phyloP scores from a whole-genome alignment of 1,140 invertebrate species.

The Hestina assimilis region DNA sequence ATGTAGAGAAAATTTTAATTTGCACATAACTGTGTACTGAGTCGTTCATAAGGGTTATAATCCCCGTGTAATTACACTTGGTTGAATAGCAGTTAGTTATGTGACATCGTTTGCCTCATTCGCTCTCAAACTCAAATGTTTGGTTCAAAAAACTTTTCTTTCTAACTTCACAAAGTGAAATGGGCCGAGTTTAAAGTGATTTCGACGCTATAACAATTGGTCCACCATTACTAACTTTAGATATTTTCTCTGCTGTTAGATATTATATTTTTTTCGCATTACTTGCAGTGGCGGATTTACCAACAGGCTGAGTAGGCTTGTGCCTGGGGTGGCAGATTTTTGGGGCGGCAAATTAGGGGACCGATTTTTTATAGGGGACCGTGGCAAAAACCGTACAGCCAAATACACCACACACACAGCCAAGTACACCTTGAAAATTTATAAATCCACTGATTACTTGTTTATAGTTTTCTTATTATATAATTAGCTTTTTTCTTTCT shows the following conservation, averaged over 20 bases:
- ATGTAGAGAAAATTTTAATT: not conserved
- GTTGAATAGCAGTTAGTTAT: not conserved
- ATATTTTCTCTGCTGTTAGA: not conserved
- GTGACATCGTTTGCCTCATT: not conserved
- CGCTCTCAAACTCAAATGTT: not conserved
- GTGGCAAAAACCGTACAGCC: no score
- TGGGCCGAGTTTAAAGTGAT: not conserved
- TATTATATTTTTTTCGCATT: not conserved
- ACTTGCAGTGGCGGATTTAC: no score
- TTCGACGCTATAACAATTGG: not conserved
- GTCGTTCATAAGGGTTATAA: not conserved
- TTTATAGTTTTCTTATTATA: no score
- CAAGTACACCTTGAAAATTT: no score
- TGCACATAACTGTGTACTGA: conserved; percentile 2
- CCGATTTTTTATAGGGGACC: no score
- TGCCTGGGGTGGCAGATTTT: no score
- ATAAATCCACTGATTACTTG: no score
- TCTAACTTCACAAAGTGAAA: not conserved
- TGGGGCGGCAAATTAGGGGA: no score
- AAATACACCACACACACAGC: no score
- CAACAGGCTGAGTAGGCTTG: no score
- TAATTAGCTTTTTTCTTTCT: no score
- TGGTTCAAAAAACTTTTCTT: not conserved
- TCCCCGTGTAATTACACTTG: not conserved
- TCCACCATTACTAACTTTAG: not conserved